These are phyloP conservation scores for Netta rufina DNA, from an alignment of 2,797 vertebrate genomes.

Conservation along the genomic window DNA sequence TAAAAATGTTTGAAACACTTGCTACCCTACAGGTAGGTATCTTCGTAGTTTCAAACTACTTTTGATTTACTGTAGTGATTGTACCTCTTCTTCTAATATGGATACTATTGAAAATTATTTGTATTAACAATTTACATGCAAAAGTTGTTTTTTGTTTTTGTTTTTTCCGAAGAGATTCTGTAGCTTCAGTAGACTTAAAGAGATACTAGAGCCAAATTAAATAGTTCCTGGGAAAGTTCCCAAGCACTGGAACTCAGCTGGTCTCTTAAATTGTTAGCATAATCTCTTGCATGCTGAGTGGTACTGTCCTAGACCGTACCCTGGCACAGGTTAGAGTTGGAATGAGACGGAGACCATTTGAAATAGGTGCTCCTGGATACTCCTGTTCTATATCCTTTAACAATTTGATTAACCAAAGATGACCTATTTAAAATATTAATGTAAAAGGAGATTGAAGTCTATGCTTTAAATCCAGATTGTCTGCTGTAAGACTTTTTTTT, in stretches of 20 bases:
- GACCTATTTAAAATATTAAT: background rate
- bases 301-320: background rate
- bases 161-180: background rate
- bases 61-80: background rate
- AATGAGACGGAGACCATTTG: background rate
- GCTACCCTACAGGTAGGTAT: conserved; percentile 85
- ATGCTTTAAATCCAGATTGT: background rate
- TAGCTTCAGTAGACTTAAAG: background rate
- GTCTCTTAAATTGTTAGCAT: background rate
- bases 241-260: background rate
- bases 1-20: conserved; percentile 87
- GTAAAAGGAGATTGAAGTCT: background rate
- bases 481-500: background rate
- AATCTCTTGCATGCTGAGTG: background rate
- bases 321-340: background rate
- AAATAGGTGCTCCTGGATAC: too few species aligned
- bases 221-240: background rate
- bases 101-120: background rate
- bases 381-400: too few species aligned
- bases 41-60: background rate
- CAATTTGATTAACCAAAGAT: too few species aligned
- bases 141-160: background rate
- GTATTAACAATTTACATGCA: accelerated
- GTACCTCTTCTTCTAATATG: background rate
- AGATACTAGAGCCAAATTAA: background rate